Base-by-base conservation (phyloP, 1,140 invertebrate species). In the Sipha flava region DNA sequence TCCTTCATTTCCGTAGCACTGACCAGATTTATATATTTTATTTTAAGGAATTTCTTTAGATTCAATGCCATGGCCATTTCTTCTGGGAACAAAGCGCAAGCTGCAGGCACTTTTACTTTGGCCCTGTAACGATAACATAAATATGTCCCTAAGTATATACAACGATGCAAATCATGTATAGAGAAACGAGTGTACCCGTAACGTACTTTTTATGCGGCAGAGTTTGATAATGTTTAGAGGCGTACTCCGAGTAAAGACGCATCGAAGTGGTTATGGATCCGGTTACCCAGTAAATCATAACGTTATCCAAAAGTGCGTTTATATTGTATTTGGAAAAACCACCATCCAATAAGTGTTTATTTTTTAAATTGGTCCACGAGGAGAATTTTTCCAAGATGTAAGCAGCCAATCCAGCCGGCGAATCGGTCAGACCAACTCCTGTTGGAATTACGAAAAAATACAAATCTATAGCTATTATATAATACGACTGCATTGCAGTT, bases 251-350 rank as follows among this genome's bases (percentile, higher is more conserved):
- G 82, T 95, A 96, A 7, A 94, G 85, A 75, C 95, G 87, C 83
- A 90, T 86, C 0, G 93, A 92, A 0, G 92, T 91, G 0, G 92
- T 93, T 2, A 95, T 92, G 1, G 90, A 90, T 80, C 90, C 90
- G 0, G 91, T 90, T 0, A 91, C 83, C 91, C 94, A 97, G 85
- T 96, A 97, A 37, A 96, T 85, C 92, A 95, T 96, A 0, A 97
- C 84, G 83, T 95, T 95, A 81, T 96, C 95, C 4, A 97, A 85
- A 4, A 97, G 85, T 82, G 95, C 92, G 68, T 94, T 92, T 64
- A 92, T 85, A 0, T 87, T 88, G 82, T 86, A 92, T 12, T 31
- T 34, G 0, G 88, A 87, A 0, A 96, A 83, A 1, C 93, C 93
- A 21, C 94, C 95, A 85, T 96, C 93, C 0, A 86, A 82, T 23